A percentile compares a stretch with the other conserved stretches of the same genome.
These are phyloP conservation scores for Pimpla rufipes DNA, from an alignment of 2,888 invertebrate genomes.

Conservation along the genomic window DNA sequence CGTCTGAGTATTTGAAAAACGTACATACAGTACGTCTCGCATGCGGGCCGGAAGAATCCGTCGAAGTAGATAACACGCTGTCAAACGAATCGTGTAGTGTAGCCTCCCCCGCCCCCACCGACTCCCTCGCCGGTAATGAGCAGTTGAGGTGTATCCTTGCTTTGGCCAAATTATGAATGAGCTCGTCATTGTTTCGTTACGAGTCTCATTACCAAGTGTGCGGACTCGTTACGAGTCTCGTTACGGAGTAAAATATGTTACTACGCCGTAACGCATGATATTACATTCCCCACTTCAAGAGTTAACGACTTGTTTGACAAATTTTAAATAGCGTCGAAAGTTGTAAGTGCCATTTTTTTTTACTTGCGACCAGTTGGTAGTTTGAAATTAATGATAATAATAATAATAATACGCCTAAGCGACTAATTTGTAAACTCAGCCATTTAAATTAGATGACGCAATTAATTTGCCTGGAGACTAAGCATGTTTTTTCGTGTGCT, in stretches of 20 bases:
- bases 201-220: slow-evolving; percentile 3
- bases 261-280: slow-evolving; percentile 7
- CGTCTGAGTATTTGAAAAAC: not conserved
- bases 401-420: too few species aligned
- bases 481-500: too few species aligned
- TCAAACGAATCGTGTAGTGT: slow-evolving; percentile 15
- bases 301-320: not conserved
- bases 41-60: slow-evolving; percentile 28
- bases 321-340: too few species aligned
- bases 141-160: slow-evolving; percentile 10
- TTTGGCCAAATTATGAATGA: slow-evolving; percentile 14
- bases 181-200: not conserved
- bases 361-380: too few species aligned
- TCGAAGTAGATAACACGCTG: slow-evolving; percentile 56
- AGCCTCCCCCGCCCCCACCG: not conserved
- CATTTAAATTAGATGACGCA: too few species aligned
- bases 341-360: too few species aligned
- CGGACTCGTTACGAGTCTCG: not conserved
- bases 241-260: slow-evolving; percentile 8
- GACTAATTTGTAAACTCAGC: too few species aligned
- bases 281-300: not conserved
- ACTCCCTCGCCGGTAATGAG: slow-evolving; percentile 3
- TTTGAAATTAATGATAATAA: too few species aligned
- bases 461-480: too few species aligned
- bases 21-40: not conserved